Base-by-base conservation (phyloP, 2,113 vertebrate species). In the Heptranchias perlo region DNA sequence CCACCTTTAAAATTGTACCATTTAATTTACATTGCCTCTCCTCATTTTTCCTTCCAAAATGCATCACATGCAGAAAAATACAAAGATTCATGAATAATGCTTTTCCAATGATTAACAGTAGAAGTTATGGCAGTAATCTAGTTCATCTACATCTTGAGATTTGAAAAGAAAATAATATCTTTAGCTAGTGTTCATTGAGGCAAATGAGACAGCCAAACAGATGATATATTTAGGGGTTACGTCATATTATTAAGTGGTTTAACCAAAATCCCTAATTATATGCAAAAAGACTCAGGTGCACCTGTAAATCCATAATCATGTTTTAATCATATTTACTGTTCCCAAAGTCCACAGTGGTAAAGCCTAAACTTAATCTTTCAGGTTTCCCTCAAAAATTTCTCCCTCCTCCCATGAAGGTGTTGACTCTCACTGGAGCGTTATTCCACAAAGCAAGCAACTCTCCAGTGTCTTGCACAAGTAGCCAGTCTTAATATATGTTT, bases 81-180 rank as follows among this genome's bases (percentile, higher is more conserved):
- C 52, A 91, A 58, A 91, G 52, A 91, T 58, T 91, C 87, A 91
- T 91, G 49, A 86, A 86, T 47, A 86, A 86, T 23, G 82, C 47
- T 86, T 86, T 47, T 23, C 82, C 47, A 86, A 47, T 49, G 18
- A 49, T 28, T 16, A 25, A 25, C 84, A 87, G 84, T 87, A 8
- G 1, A 87, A 87, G 84, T 87, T 52, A 52, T 49, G 44, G 10
- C 7, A 49, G 23, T 87, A 28, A 87, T 23, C 44, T 28, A 18
- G 21, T 87, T 49, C 0, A 49, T 18, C 18, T 87, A 44, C 35
- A 21, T 47, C 21, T n/a, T n/a, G 18, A 49, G 82, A 87, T 87
- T 87, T 87, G 39, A 86, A 86, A 86, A 86, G 21, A 47, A 86
- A 49, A 47, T 23, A 49, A 4, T 35, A 76, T 31, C 35, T 8